These are phyloP conservation scores for Condylura cristata DNA, from an alignment of 2,113 vertebrate species.

Conservation along the genomic window DNA sequence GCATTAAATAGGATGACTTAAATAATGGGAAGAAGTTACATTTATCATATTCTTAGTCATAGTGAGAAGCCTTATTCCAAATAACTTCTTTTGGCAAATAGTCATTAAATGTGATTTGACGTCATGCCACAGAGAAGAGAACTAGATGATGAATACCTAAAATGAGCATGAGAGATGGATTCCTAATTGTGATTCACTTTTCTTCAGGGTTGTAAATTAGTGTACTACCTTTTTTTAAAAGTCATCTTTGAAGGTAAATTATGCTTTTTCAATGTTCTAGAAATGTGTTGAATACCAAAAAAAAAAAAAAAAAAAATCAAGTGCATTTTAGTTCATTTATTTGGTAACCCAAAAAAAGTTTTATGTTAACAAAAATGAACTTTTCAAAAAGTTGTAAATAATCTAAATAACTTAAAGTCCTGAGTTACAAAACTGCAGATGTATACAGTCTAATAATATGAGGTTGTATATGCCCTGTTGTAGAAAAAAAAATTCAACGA, in stretches of 20 bases:
- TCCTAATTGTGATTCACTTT: conserved; percentile 1
- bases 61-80: neutral
- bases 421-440: neutral
- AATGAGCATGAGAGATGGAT: neutral
- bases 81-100: neutral
- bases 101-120: conserved; percentile 15
- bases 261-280: neutral
- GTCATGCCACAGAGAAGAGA: neutral
- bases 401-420: neutral
- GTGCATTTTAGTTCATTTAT: neutral
- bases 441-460: neutral
- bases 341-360: neutral
- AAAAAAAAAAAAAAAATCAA: neutral
- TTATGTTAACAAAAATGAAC: neutral
- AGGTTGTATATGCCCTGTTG: neutral
- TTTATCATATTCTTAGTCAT: conserved; percentile 50
- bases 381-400: neutral
- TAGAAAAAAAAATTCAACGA: neutral
- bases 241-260: neutral
- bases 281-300: neutral
- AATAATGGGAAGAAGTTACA: neutral
- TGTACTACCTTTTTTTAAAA: neutral
- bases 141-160: conserved; percentile 47
- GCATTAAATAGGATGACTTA: neutral
- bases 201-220: neutral